These are phyloP conservation scores for Myotis yumanensis DNA, from an alignment of 2,113 vertebrate genomes.

Conservation along the genomic window DNA sequence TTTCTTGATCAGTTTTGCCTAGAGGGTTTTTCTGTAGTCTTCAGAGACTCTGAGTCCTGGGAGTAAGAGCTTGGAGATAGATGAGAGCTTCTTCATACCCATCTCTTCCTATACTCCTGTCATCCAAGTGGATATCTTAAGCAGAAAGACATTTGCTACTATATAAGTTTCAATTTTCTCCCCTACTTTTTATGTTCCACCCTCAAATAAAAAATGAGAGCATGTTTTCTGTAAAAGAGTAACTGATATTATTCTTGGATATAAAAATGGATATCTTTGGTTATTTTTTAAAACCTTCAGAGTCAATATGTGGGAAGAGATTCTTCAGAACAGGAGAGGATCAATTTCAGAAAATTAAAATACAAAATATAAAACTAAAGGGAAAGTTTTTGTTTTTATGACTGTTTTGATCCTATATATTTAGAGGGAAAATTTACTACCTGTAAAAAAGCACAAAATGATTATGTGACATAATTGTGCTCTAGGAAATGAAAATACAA, in stretches of 20 bases:
- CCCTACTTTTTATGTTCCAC: background rate
- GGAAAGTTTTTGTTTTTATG: slow-evolving; percentile 1
- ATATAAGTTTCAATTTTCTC: background rate
- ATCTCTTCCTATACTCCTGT: background rate
- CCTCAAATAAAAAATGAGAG: background rate
- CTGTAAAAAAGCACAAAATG: slow-evolving; percentile 16
- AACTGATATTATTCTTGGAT: background rate
- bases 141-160: background rate
- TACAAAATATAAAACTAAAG: background rate
- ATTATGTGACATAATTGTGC: background rate
- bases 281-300: background rate
- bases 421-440: slow-evolving; percentile 5
- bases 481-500: background rate
- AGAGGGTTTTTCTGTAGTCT: background rate
- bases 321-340: background rate
- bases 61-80: background rate
- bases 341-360: slow-evolving; percentile 39
- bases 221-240: background rate
- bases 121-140: background rate
- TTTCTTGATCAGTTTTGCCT: background rate
- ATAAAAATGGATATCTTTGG: background rate
- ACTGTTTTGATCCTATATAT: background rate
- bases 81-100: background rate
- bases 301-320: background rate
- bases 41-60: background rate